Conservation (phyloP, 1,140 invertebrate species). For the Patella vulgata region DNA sequence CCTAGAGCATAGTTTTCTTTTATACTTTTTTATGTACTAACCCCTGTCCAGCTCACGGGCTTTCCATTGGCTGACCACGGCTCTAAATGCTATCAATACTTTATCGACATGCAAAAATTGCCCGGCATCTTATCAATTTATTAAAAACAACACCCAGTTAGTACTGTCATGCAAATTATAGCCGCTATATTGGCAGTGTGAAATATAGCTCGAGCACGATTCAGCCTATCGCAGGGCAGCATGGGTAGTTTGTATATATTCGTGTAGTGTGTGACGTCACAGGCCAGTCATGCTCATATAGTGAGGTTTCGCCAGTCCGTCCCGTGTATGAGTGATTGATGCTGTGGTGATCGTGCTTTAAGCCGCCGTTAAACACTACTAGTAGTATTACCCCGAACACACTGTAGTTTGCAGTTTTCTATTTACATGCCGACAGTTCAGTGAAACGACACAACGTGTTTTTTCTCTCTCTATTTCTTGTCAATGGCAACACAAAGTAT, state of each 20-base stretch:
- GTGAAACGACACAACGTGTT: too few species aligned
- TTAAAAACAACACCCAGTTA: neutral
- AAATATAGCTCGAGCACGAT: neutral
- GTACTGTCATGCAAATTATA: slow-evolving; percentile 8
- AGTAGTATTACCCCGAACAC: too few species aligned
- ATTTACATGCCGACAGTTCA: slow-evolving; percentile 10
- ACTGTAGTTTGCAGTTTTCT: slow-evolving; percentile 1
- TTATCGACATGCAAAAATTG: too few species aligned
- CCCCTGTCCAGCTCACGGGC: too few species aligned
- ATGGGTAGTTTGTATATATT: slow-evolving; percentile 8
- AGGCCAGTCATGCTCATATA: slow-evolving; percentile 16
- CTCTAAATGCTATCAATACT: too few species aligned
- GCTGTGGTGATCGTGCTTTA: slow-evolving; percentile 6
- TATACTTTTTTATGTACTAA: too few species aligned
- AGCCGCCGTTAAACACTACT: slow-evolving; percentile 8
- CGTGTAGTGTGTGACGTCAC: slow-evolving; percentile 10
- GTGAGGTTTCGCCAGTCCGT: slow-evolving; percentile 6
- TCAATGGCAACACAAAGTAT: slow-evolving; percentile 3
- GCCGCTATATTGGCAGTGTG: neutral
- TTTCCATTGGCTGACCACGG: too few species aligned
- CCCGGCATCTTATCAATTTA: neutral
- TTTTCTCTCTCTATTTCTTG: neutral
- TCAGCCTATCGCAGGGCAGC: slow-evolving; percentile 13
- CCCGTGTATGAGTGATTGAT: slow-evolving; percentile 14
- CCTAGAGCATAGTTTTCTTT: too few species aligned